Evolutionary conservation across 2,113 vertebrate genomes (phyloP).

Genomic region (Dicerorhinus sumatrensis): DNA sequence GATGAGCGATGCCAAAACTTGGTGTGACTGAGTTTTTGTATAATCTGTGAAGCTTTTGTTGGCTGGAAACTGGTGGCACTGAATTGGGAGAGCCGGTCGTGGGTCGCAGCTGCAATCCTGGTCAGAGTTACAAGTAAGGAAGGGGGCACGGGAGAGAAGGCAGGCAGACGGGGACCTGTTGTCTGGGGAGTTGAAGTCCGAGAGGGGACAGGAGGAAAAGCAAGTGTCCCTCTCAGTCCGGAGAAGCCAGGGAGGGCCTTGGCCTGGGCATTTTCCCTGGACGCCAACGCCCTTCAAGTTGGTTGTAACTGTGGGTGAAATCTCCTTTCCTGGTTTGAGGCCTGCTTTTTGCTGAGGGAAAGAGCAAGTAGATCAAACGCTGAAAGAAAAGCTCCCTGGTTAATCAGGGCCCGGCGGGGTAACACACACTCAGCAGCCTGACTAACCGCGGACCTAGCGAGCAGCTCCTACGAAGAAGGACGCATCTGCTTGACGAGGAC

Average conservation of each 20-base stretch:
- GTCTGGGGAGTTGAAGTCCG: not conserved
- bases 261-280: not conserved
- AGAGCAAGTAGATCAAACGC: not conserved
- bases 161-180: not conserved
- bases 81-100: not conserved
- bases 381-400: not conserved
- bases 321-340: not conserved
- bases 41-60: not conserved
- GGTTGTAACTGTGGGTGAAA: not conserved
- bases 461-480: not conserved
- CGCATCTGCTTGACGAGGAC: not conserved
- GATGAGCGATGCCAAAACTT: not conserved
- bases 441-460: not conserved
- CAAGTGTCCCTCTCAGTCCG: not conserved
- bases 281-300: not conserved
- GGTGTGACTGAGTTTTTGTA: not conserved
- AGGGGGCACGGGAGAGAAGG: not conserved
- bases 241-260: not conserved
- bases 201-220: too few relatives aligned
- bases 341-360: constrained; percentile 6
- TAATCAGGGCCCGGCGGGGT: not conserved
- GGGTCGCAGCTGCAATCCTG: not conserved
- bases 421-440: not conserved
- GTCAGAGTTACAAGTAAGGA: not conserved
- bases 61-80: not conserved